phyloP scores from a whole-genome alignment of 2,113 vertebrate genomes.

The Corythornis cristatus region DNA sequence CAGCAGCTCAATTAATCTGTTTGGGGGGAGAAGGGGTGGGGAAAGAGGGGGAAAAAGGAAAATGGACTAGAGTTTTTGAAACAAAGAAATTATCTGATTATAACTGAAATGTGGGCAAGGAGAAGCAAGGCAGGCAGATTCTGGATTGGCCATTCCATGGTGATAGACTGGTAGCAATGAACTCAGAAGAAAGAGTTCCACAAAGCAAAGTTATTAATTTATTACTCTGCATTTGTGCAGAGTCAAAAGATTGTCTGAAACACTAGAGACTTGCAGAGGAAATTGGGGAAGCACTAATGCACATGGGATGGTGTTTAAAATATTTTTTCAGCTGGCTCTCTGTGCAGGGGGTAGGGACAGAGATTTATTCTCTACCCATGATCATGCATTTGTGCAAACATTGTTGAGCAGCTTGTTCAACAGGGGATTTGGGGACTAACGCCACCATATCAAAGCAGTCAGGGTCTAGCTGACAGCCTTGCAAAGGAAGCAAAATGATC shows the following conservation, averaged over 20 bases:
- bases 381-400: conserved; percentile 52
- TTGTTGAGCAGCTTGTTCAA: conserved; percentile 41
- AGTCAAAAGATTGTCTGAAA: conserved; percentile 2
- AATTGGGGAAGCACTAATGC: conserved; percentile 19
- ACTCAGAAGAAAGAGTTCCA: conserved; percentile 8
- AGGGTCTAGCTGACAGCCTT: conserved; percentile 47
- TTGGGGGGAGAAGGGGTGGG: too few species aligned
- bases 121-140: background rate
- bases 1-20: background rate
- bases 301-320: background rate
- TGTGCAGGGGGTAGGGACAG: background rate
- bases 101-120: background rate
- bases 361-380: conserved; percentile 24
- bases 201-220: conserved; percentile 22
- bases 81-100: background rate
- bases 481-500: conserved; percentile 51
- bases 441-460: background rate
- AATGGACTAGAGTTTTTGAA: background rate
- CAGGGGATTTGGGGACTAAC: background rate
- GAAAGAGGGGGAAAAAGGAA: background rate
- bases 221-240: background rate
- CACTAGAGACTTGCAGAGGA: background rate
- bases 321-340: conserved; percentile 41
- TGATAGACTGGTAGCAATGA: background rate
- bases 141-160: background rate